Evolutionary conservation across 2,113 vertebrate genomes (phyloP).

Genomic region (Hypomesus transpacificus): DNA sequence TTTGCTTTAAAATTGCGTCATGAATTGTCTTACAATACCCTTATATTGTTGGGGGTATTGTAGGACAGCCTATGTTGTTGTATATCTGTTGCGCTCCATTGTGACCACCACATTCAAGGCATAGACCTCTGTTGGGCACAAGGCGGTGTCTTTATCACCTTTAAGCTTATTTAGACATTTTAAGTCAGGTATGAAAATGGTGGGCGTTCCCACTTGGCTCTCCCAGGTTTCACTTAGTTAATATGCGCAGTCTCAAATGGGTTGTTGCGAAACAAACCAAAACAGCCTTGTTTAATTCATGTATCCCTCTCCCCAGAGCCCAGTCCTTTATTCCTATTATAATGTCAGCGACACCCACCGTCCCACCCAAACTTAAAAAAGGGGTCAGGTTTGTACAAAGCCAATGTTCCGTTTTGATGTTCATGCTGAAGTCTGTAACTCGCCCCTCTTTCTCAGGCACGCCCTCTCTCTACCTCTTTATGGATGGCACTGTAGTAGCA

Average conservation of each 20-base stretch:
- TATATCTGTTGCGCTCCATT: no score
- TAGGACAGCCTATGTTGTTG: no score
- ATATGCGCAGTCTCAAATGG: slow-evolving; percentile 33
- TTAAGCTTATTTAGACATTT: background rate
- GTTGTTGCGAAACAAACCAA: slow-evolving; percentile 54
- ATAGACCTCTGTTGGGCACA: background rate
- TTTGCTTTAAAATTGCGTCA: background rate
- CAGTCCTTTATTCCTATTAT: slow-evolving; percentile 69
- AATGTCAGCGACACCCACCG: slow-evolving; percentile 68
- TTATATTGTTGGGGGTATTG: no score
- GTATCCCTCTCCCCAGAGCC: slow-evolving; percentile 61
- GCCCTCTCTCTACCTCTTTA: slow-evolving; percentile 41
- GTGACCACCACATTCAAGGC: no score
- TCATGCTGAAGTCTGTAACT: slow-evolving; percentile 40
- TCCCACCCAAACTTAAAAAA: slow-evolving; percentile 68
- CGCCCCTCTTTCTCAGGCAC: slow-evolving; percentile 23
- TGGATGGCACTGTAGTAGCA: slow-evolving; percentile 32
- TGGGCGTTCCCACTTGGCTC: slow-evolving; percentile 20
- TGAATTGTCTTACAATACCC: no score
- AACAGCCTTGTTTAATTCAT: slow-evolving; percentile 57
- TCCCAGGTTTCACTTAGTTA: slow-evolving; percentile 39
- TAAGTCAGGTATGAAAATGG: slow-evolving; percentile 7
- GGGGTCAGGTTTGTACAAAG: slow-evolving; percentile 65
- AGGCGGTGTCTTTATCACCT: background rate
- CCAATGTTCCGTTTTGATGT: slow-evolving; percentile 67